Evolutionary conservation across 2,888 invertebrate genomes (phyloP), one percentile per base, ranked within the genome.

Genomic region (Brachycybe producta): DNA sequence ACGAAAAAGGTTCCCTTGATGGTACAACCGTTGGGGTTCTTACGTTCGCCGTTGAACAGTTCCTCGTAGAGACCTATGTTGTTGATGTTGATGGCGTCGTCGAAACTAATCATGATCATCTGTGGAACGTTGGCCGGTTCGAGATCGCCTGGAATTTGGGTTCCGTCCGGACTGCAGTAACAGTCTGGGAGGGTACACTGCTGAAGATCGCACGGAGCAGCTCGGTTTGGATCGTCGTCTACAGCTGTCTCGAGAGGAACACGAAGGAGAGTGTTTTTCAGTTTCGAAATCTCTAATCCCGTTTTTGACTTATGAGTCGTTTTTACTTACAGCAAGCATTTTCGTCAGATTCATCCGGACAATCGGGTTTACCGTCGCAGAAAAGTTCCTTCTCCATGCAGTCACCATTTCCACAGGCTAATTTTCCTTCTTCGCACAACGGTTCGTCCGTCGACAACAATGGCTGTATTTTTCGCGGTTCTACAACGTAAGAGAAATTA

Each of bases 261-360:
- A n/a, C n/a, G n/a, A n/a, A n/a, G n/a, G n/a, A n/a, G n/a, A n/a
- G 17, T 7, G 8, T n/a, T 15, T 13, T 13, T 17, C 24, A 13
- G 19, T 36, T 27, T 21, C 49, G 7, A 32, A 49, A 28, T n/a
- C 21, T 17, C 15, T 13, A 27, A 17, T 5, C n/a, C 7, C n/a
- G 15, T 30, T n/a, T 21, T 35, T 28, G 8, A 13, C 3, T 7
- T 35, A 17, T 15, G n/a, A 47, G 21, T 34, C 27, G 8, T 19
- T 39, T 34, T 21, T 38, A 84, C 88, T 82, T 75, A 90, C 90
- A 82, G 76, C 91, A 91, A 58, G 90, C 85, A 62, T 91, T 91
- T 72, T 91, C 91, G 65, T 91, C 91, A 47, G 90, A 91, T 65
- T 88, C 90, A 65, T 91, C 91, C 64, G 85, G 83, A 72, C 91